Conservation (phyloP, 2,888 invertebrate genomes). For the Clepsis dumicolana region DNA sequence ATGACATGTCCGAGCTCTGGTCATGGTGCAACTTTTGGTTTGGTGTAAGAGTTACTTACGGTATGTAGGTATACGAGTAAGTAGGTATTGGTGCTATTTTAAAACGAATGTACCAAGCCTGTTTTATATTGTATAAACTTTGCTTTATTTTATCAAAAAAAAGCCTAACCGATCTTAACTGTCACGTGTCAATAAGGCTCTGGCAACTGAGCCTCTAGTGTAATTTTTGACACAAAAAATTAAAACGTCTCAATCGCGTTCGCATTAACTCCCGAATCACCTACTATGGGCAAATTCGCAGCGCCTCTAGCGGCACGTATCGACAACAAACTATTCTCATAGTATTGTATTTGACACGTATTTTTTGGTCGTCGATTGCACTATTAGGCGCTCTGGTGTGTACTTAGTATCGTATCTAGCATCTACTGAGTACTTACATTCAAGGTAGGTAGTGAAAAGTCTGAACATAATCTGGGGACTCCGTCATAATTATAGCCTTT, state of each 20-base stretch:
- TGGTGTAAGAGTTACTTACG: slow-evolving; percentile 3
- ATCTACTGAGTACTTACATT: slow-evolving; percentile 6
- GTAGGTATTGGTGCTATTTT: slow-evolving; percentile 18
- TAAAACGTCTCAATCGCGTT: no score
- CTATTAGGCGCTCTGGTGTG: no score
- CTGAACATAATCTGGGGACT: slow-evolving; percentile 15
- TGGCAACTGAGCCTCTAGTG: no score
- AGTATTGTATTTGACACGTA: no score
- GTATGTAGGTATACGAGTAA: neutral
- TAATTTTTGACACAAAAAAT: no score
- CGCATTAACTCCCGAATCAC: no score
- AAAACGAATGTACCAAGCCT: neutral
- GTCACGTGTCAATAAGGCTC: neutral
- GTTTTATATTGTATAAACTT: neutral
- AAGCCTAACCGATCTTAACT: neutral
- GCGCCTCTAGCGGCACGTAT: no score
- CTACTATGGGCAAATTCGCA: no score
- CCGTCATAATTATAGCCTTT: neutral
- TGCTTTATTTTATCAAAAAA: neutral
- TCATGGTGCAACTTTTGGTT: slow-evolving; percentile 7
- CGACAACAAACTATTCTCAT: no score
- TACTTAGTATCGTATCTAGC: slow-evolving; percentile 1
- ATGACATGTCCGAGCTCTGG: no score
- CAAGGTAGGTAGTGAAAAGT: slow-evolving; percentile 1
- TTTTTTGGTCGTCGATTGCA: no score